Percentiles rank a stretch among this genome's conserved stretches.
These are phyloP conservation scores for Cromileptes altivelis DNA, from an alignment of 2,113 vertebrate genomes.

Conservation along the genomic window DNA sequence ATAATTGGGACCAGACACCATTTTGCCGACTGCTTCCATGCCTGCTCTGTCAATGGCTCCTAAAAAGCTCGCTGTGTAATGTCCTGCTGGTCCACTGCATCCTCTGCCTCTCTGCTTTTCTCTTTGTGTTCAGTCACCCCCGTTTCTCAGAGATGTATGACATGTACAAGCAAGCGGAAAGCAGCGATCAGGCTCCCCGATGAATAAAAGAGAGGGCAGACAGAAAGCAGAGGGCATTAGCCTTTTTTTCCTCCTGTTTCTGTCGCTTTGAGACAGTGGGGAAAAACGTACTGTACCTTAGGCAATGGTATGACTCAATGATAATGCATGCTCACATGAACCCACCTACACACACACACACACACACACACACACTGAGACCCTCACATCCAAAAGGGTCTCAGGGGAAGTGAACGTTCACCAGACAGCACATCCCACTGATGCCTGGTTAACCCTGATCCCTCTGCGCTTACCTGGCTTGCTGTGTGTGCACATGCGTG, in stretches of 20 bases:
- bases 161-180: conserved; percentile 27
- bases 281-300: conserved; percentile 45
- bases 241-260: conserved; percentile 29
- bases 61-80: conserved; percentile 4
- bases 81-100: conserved; percentile 36
- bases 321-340: conserved; percentile 42
- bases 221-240: conserved; percentile 22
- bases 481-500: conserved; percentile 20
- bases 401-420: conserved; percentile 68
- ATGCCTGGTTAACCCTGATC: conserved; percentile 68
- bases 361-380: conserved; percentile 29
- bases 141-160: conserved; percentile 30
- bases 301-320: conserved; percentile 53
- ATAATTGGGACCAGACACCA: conserved; percentile 14
- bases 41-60: background rate
- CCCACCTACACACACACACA: conserved; percentile 16
- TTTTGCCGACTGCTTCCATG: background rate
- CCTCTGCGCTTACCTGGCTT: conserved; percentile 48
- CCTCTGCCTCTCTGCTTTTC: conserved; percentile 21
- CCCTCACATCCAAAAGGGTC: conserved; percentile 3
- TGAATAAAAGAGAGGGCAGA: conserved; percentile 21
- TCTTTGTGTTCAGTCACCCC: conserved; percentile 30
- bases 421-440: conserved; percentile 62
- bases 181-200: conserved; percentile 6
- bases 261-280: conserved; percentile 30